Evolutionary conservation across 2,113 vertebrate species (phyloP).

Genomic region (Brachypodius melanocephalos): DNA sequence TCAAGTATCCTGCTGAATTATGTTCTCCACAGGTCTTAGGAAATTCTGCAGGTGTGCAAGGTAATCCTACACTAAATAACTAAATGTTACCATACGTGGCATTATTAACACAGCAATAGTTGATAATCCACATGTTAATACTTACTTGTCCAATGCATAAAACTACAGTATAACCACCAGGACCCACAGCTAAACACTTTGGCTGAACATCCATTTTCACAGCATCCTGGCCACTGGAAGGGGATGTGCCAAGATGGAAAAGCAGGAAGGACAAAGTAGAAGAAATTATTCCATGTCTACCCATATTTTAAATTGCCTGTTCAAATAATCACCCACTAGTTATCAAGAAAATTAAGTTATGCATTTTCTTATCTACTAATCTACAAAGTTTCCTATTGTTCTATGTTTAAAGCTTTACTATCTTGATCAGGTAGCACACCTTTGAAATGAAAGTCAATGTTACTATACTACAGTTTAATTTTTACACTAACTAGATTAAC

Average conservation of each 20-base stretch:
- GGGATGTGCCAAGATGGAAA: rapidly evolving
- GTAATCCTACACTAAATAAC: neutral
- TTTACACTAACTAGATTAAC: neutral
- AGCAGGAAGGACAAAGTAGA: neutral
- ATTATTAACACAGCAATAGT: neutral
- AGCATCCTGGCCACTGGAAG: slow-evolving; percentile 82
- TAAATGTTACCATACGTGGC: neutral
- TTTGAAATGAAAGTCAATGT: neutral
- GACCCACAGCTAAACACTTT: slow-evolving; percentile 82
- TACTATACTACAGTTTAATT: neutral
- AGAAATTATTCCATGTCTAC: neutral
- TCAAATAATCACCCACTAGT: neutral
- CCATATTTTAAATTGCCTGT: neutral
- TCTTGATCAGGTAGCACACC: neutral
- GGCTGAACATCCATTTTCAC: slow-evolving; percentile 93
- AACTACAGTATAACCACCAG: slow-evolving; percentile 82
- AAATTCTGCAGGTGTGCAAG: neutral
- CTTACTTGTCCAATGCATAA: slow-evolving; percentile 90
- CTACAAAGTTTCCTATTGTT: neutral
- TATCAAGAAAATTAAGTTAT: neutral
- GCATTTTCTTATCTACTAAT: neutral
- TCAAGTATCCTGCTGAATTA: neutral
- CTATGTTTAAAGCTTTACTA: neutral
- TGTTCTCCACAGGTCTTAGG: neutral
- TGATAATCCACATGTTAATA: neutral